phyloP scores from a whole-genome alignment of 2,888 invertebrate species.

The Habroteleia sp. region DNA sequence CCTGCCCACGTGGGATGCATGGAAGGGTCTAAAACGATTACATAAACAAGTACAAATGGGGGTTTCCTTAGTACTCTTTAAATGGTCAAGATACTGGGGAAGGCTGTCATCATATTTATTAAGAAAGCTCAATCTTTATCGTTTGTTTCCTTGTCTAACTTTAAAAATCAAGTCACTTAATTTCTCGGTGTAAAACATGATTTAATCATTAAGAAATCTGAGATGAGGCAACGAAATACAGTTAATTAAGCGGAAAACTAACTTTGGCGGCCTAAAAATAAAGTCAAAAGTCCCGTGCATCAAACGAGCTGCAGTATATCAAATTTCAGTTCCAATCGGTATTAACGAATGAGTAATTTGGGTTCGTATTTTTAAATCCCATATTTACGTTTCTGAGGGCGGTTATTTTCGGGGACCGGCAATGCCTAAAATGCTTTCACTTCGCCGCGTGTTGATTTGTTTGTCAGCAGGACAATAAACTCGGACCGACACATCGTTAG shows the following conservation, averaged over 20 bases:
- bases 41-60: conserved; percentile 11
- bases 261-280: conserved; percentile 13
- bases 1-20: conserved; percentile 77
- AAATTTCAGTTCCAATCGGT: conserved; percentile 29
- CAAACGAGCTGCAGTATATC: conserved; percentile 28
- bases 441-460: conserved; percentile 13
- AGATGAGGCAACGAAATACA: conserved; percentile 1
- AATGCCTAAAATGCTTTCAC: conserved; percentile 22
- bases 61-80: background rate
- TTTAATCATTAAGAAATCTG: too few species aligned
- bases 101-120: too few species aligned
- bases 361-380: conserved; percentile 32
- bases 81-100: background rate
- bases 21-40: conserved; percentile 69
- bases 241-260: conserved; percentile 13
- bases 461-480: conserved; percentile 9
- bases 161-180: too few species aligned
- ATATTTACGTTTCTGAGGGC: conserved; percentile 15
- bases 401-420: conserved; percentile 37
- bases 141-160: too few species aligned
- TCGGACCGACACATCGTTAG: background rate
- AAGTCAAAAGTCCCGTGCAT: conserved; percentile 14
- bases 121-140: too few species aligned
- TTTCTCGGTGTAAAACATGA: too few species aligned
- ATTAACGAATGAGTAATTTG: conserved; percentile 26